Percentiles rank a stretch among this genome's conserved stretches.
These are phyloP conservation scores for Tychaedon coryphoeus DNA, from an alignment of 2,113 vertebrate genomes.

Conservation along the genomic window DNA sequence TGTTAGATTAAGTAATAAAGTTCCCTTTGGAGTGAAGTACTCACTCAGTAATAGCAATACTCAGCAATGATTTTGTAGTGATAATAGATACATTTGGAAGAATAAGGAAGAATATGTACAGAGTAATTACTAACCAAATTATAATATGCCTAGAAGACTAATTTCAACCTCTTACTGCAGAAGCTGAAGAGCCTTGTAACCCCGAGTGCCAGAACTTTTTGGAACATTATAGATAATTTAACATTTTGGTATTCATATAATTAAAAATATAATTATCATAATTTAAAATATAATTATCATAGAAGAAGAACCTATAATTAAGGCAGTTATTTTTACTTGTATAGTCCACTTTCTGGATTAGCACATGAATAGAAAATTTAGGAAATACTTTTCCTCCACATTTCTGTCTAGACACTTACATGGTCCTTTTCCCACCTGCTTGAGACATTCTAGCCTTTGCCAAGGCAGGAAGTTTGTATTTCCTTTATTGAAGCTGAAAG, in stretches of 20 bases:
- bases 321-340: background rate
- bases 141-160: background rate
- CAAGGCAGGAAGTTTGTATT: conserved; percentile 45
- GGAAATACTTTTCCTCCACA: background rate
- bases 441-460: background rate
- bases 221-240: background rate
- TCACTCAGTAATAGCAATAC: background rate
- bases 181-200: background rate
- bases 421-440: background rate
- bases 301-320: background rate
- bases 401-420: background rate
- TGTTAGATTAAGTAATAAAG: background rate
- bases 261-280: background rate
- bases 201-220: background rate
- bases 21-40: background rate
- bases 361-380: background rate
- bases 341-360: background rate
- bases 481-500: conserved; percentile 62
- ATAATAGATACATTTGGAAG: background rate
- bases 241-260: background rate
- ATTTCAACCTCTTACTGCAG: background rate
- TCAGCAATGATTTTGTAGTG: background rate
- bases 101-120: background rate
- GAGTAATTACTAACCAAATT: background rate
- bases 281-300: background rate